Conservation (phyloP, 2,113 vertebrate genomes). For the Archocentrus centrarchus region DNA sequence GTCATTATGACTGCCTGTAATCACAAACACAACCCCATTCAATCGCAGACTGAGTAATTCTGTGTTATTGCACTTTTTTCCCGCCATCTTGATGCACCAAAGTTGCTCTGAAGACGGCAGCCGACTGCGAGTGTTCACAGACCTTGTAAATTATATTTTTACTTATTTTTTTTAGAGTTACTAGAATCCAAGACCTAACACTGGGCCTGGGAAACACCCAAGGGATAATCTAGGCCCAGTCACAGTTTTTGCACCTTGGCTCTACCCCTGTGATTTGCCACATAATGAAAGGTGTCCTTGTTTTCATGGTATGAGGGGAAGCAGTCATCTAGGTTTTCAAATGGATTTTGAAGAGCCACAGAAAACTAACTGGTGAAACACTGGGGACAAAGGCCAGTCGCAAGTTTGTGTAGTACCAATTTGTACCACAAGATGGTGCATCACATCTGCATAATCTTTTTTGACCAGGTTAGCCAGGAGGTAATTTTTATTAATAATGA, state of each 20-base stretch:
- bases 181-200: background rate
- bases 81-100: too few relatives aligned
- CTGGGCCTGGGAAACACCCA: too few relatives aligned
- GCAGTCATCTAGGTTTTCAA: background rate
- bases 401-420: background rate
- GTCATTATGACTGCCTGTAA: too few relatives aligned
- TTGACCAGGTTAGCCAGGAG: background rate
- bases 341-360: background rate
- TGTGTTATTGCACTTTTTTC: too few relatives aligned
- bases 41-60: too few relatives aligned
- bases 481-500: background rate
- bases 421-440: background rate
- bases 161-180: background rate
- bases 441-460: too few relatives aligned
- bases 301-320: background rate
- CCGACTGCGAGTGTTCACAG: too few relatives aligned
- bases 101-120: too few relatives aligned
- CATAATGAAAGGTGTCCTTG: background rate
- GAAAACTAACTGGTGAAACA: too few relatives aligned
- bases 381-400: background rate
- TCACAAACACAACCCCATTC: too few relatives aligned
- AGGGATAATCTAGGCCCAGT: too few relatives aligned
- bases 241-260: background rate
- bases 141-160: too few relatives aligned
- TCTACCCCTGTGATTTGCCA: background rate